Conservation (phyloP, 2,113 vertebrate genomes). For the Chelonoidis abingdonii region DNA sequence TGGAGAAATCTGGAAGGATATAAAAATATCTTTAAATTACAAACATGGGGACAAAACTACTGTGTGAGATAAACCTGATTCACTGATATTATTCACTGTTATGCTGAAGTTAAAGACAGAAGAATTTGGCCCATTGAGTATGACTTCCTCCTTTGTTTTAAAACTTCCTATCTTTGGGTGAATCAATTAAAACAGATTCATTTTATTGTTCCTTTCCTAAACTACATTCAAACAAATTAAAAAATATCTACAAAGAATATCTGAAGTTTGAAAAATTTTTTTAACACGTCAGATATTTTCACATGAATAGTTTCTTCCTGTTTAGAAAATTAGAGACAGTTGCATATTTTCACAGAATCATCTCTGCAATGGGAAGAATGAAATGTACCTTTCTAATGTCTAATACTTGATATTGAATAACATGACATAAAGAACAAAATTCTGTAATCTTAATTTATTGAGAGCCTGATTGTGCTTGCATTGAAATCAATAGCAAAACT, state of each 20-base stretch:
- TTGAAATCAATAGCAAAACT: background rate
- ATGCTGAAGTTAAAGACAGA: constrained; percentile 35
- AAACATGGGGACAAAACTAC: background rate
- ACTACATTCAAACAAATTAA: constrained; percentile 35
- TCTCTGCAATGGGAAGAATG: background rate
- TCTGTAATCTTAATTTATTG: background rate
- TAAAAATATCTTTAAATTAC: background rate
- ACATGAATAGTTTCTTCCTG: constrained; percentile 29
- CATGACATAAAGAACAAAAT: background rate
- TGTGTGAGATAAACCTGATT: background rate
- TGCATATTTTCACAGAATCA: constrained; percentile 42
- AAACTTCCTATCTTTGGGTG: constrained; percentile 39
- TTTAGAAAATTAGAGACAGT: constrained; percentile 46
- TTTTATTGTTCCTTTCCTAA: constrained; percentile 39
- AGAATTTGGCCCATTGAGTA: constrained; percentile 38
- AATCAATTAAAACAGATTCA: constrained; percentile 37
- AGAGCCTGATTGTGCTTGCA: background rate
- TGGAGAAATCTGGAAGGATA: background rate
- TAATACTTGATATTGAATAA: background rate
- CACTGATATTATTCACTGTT: constrained; percentile 28
- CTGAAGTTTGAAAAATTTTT: constrained; percentile 31
- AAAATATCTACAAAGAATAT: constrained; percentile 14
- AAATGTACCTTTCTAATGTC: background rate
- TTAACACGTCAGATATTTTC: constrained; percentile 51
- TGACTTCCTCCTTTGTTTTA: constrained; percentile 45